Conservation (phyloP, 1,140 invertebrate genomes). For the Akabosia matsudoensis region DNA sequence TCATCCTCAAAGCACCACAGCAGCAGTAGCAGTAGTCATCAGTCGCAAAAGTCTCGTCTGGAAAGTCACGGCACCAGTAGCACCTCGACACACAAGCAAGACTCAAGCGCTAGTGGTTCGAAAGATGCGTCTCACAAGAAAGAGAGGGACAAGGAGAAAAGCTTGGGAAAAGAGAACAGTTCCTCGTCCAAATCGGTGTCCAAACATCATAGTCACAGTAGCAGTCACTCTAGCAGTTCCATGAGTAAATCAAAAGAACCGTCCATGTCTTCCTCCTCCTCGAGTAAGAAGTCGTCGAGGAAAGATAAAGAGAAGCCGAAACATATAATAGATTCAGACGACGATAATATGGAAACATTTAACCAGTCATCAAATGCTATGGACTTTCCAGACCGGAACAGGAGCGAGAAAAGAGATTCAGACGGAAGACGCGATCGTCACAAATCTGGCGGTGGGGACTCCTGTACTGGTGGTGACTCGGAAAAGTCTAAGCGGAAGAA, state of each 20-base stretch:
- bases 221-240: neutral
- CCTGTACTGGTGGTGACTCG: slow-evolving; percentile 28
- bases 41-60: neutral
- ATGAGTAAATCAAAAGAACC: slow-evolving; percentile 29
- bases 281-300: slow-evolving; percentile 39
- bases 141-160: slow-evolving; percentile 36
- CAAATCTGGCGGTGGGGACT: neutral
- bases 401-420: slow-evolving; percentile 46
- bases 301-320: slow-evolving; percentile 51
- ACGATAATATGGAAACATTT: slow-evolving; percentile 24
- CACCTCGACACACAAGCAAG: slow-evolving; percentile 11
- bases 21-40: neutral
- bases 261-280: slow-evolving; percentile 15
- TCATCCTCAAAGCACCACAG: slow-evolving; percentile 39
- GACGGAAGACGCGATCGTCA: slow-evolving; percentile 34
- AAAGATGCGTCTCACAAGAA: slow-evolving; percentile 14
- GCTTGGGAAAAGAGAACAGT: slow-evolving; percentile 30
- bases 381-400: neutral
- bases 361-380: neutral
- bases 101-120: neutral
- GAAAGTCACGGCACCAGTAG: neutral
- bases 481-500: slow-evolving; percentile 51
- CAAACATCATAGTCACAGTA: slow-evolving; percentile 33
- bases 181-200: slow-evolving; percentile 27
- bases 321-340: slow-evolving; percentile 44